Percentiles rank a stretch among this genome's conserved stretches.
phyloP scores from a whole-genome alignment of 2,797 vertebrate species.

The Chelon labrosus region DNA sequence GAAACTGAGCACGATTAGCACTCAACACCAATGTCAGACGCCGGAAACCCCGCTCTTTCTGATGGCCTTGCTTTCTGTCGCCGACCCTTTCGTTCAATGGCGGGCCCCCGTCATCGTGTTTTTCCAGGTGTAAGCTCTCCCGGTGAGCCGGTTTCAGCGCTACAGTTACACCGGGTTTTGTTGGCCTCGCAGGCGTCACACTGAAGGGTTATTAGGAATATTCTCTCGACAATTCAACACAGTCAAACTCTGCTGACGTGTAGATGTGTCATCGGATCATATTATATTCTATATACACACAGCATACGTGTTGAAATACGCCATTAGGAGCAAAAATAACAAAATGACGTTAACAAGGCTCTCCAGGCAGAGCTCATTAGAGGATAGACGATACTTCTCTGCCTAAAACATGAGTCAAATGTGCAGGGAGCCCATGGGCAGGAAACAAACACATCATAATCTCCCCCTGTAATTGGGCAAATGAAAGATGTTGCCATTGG shows the following conservation, averaged over 20 bases:
- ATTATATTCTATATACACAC: slow-evolving; percentile 17
- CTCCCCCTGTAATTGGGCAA: slow-evolving; percentile 75
- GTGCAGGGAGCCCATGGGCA: slow-evolving; percentile 61
- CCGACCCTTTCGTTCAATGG: slow-evolving; percentile 28
- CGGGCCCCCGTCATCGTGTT: slow-evolving; percentile 34
- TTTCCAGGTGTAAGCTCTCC: slow-evolving; percentile 65
- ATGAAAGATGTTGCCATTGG: slow-evolving; percentile 74
- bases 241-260: neutral
- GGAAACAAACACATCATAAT: slow-evolving; percentile 73
- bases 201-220: neutral
- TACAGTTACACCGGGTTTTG: slow-evolving; percentile 6
- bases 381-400: slow-evolving; percentile 51
- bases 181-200: slow-evolving; percentile 3
- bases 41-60: slow-evolving; percentile 47
- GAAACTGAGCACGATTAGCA: slow-evolving; percentile 64
- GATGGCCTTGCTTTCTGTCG: slow-evolving; percentile 51
- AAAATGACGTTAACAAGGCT: slow-evolving; percentile 50
- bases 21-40: slow-evolving; percentile 54
- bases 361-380: slow-evolving; percentile 59
- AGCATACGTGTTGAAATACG: slow-evolving; percentile 23
- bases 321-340: slow-evolving; percentile 35
- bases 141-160: slow-evolving; percentile 7
- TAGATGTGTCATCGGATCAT: slow-evolving; percentile 14
- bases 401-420: slow-evolving; percentile 67
- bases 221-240: neutral